A percentile compares a stretch with the other conserved stretches of the same genome.
phyloP scores from a whole-genome alignment of 2,113 vertebrate species.

The Irena cyanogastra region DNA sequence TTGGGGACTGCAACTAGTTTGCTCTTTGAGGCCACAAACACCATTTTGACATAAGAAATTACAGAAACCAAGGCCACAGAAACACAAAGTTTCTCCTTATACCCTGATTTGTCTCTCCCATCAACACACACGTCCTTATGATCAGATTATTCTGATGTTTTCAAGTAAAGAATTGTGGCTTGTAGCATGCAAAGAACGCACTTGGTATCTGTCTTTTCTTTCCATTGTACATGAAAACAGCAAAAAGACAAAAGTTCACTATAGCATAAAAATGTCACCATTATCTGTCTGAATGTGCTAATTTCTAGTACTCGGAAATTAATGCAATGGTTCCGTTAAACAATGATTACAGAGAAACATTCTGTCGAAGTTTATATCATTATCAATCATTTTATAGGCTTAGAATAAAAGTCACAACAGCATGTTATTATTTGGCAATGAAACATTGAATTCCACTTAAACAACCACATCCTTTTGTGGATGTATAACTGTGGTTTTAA shows the following conservation, averaged over 20 bases:
- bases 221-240: not conserved
- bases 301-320: not conserved
- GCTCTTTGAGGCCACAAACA: not conserved
- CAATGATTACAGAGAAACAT: not conserved
- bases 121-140: not conserved
- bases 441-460: not conserved
- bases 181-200: not conserved
- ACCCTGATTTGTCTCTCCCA: not conserved
- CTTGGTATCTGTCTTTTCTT: not conserved
- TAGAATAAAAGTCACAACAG: not conserved
- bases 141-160: not conserved
- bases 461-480: not conserved
- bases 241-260: not conserved
- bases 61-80: not conserved
- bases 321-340: conserved; percentile 7
- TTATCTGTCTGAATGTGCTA: not conserved
- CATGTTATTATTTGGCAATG: not conserved
- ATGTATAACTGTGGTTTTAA: not conserved
- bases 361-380: not conserved
- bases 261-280: not conserved
- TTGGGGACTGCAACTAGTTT: not conserved
- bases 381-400: not conserved
- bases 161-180: not conserved
- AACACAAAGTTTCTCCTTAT: not conserved
- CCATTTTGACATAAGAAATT: not conserved